Conservation (phyloP, 2,113 vertebrate genomes). For the Eudorcas thomsonii region DNA sequence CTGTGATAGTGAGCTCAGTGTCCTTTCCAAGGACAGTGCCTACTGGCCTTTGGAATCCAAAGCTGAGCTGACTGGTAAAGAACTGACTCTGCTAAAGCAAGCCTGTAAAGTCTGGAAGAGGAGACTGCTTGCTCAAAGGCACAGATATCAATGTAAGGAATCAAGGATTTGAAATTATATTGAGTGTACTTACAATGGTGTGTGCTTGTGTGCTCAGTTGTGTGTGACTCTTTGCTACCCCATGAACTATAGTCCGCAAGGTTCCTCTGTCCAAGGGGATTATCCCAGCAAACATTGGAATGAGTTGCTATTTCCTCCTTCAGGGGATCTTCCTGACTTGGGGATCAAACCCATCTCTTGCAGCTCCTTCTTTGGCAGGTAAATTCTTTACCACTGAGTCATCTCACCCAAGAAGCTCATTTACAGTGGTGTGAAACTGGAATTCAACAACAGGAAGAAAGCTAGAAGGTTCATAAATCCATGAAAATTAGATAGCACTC, state of each 20-base stretch:
- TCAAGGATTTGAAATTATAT: neutral
- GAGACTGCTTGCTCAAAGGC: neutral
- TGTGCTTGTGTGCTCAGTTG: neutral
- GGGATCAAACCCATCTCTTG: neutral
- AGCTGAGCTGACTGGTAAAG: neutral
- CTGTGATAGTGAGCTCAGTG: neutral
- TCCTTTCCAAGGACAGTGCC: neutral
- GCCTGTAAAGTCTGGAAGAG: neutral
- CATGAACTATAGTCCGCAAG: accelerated
- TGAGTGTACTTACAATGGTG: neutral
- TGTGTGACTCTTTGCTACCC: neutral
- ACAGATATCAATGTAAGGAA: neutral
- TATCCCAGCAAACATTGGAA: neutral
- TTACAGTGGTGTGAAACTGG: neutral
- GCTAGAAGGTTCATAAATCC: neutral
- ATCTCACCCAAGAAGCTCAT: neutral
- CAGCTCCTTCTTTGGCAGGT: neutral
- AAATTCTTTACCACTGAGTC: neutral
- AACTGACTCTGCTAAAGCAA: neutral
- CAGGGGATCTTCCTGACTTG: neutral
- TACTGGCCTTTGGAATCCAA: neutral
- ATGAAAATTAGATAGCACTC: neutral
- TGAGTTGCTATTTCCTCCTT: neutral
- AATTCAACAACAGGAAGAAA: neutral
- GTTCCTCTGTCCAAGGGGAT: neutral